Conservation (phyloP, 64 coral and sea anemone species). For the Orbicella faveolata region DNA sequence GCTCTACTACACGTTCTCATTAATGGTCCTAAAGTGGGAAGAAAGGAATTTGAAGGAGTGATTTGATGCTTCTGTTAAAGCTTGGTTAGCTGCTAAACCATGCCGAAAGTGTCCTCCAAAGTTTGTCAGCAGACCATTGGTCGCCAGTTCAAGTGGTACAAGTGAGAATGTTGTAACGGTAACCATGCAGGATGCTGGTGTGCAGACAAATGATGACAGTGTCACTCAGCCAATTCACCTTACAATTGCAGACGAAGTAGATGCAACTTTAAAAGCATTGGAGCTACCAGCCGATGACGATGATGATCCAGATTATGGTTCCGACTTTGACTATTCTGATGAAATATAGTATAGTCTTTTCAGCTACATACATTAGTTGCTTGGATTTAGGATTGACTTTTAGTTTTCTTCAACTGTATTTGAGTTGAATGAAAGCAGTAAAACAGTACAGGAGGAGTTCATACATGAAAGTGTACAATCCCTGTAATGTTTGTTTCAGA, state of each 20-base stretch:
- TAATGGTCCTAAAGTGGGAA: slow-evolving; percentile 30
- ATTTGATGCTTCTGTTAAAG: slow-evolving; percentile 16
- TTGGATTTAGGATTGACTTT: too few relatives aligned
- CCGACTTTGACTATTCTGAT: neutral
- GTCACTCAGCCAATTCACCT: neutral
- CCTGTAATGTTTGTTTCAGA: too few relatives aligned
- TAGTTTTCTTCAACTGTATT: too few relatives aligned
- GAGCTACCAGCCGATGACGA: neutral
- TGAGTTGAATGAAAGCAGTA: too few relatives aligned
- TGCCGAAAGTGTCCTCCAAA: slow-evolving; percentile 16
- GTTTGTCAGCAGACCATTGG: slow-evolving; percentile 17
- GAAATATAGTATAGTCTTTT: neutral
- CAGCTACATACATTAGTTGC: too few relatives aligned
- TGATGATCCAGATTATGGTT: slow-evolving; percentile 1
- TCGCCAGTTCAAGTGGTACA: neutral
- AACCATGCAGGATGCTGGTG: neutral
- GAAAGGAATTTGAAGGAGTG: slow-evolving; percentile 23
- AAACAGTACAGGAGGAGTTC: too few relatives aligned
- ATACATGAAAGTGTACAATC: too few relatives aligned
- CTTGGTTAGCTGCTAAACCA: slow-evolving; percentile 13
- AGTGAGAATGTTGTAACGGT: neutral
- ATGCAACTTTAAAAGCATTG: neutral
- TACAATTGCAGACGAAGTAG: neutral
- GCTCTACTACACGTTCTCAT: slow-evolving; percentile 41
- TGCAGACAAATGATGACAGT: neutral